Evolutionary conservation across 2,888 invertebrate species (phyloP).

Genomic region (Cosmorhoe ocellata): DNA sequence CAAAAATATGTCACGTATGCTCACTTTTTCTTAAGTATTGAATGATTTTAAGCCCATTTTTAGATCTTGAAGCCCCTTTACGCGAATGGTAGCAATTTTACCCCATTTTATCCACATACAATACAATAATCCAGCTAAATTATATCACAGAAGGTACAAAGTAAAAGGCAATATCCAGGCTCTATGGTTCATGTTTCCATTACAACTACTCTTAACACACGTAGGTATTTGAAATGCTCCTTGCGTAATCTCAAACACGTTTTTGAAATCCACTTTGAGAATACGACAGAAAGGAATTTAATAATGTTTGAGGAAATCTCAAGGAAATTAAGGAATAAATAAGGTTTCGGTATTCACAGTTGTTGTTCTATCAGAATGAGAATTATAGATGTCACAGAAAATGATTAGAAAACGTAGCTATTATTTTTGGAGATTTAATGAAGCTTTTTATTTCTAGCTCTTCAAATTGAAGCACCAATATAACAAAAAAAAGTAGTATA

Average conservation of each 20-base stretch:
- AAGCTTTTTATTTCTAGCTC: no score
- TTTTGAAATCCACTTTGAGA: slow-evolving; percentile 7
- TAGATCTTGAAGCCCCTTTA: no score
- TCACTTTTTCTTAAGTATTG: no score
- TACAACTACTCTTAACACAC: slow-evolving; percentile 9
- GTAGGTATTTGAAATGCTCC: slow-evolving; percentile 16
- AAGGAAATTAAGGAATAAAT: not conserved
- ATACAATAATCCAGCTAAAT: slow-evolving; percentile 21
- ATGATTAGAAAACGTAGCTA: no score
- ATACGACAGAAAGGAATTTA: slow-evolving; percentile 5
- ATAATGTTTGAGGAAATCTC: slow-evolving; percentile 8
- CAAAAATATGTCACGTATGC: no score
- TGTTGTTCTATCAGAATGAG: no score
- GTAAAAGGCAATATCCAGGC: slow-evolving; percentile 26
- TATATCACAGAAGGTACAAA: slow-evolving; percentile 13
- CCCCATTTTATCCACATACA: not conserved
- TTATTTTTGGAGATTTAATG: no score
- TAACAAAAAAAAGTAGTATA: no score
- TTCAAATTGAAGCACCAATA: no score
- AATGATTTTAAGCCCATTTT: no score
- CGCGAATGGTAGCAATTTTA: no score
- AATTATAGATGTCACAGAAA: no score
- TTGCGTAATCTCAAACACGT: slow-evolving; percentile 12
- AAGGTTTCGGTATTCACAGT: not conserved
- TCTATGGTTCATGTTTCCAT: slow-evolving; percentile 29